Conservation (phyloP, 2,888 invertebrate genomes). For the Globia sparganii region DNA sequence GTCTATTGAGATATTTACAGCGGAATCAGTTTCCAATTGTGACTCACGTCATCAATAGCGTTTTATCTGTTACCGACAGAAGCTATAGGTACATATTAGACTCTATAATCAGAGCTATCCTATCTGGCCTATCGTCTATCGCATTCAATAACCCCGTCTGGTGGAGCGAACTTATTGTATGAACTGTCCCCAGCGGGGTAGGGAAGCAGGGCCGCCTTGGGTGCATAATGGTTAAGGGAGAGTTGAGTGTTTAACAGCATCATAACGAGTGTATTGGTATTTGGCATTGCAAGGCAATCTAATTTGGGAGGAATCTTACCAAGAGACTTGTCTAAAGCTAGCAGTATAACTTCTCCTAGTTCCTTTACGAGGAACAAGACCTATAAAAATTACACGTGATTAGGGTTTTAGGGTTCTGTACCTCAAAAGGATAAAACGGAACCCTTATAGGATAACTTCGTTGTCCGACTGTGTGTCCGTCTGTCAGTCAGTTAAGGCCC, state of each 20-base stretch:
- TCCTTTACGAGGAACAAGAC: neutral
- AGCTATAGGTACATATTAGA: neutral
- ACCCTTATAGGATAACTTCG: neutral
- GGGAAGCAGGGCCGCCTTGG: conserved; percentile 34
- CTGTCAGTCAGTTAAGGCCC: neutral
- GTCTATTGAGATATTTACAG: neutral
- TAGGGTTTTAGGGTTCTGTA: neutral
- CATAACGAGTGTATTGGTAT: neutral
- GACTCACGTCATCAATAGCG: conserved; percentile 4
- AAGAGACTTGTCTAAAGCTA: neutral
- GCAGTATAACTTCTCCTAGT: no score
- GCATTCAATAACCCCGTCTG: conserved; percentile 56
- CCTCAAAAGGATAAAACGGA: neutral
- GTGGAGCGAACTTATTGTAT: conserved; percentile 54
- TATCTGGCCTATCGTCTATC: conserved; percentile 34
- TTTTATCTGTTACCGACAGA: neutral
- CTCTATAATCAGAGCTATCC: conserved; percentile 24
- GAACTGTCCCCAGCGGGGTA: conserved; percentile 42
- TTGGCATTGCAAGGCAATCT: neutral
- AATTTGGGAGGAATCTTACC: neutral
- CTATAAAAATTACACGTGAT: neutral
- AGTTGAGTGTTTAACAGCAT: neutral
- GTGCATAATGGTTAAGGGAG: neutral
- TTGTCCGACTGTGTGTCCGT: neutral
- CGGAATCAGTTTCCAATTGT: neutral